Conservation (phyloP, 2,797 vertebrate species). For the Manis javanica region DNA sequence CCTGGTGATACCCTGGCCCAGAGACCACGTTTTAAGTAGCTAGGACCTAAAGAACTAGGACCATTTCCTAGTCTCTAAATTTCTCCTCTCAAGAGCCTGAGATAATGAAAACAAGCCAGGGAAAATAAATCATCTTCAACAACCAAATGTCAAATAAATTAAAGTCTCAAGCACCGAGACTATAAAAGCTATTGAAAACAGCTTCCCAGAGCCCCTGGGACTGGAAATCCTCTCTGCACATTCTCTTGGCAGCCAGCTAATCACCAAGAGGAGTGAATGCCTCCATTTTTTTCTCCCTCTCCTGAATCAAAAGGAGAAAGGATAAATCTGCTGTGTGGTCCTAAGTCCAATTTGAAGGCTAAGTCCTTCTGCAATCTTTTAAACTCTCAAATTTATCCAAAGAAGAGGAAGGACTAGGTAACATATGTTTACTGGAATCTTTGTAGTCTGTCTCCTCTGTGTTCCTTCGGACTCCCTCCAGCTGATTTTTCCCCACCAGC, state of each 20-base stretch:
- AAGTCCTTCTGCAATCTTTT: not conserved
- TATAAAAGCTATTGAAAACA: constrained; percentile 74
- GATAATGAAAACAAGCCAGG: constrained; percentile 65
- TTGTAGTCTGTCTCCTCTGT: not conserved
- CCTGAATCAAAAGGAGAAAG: constrained; percentile 46
- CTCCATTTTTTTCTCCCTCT: constrained; percentile 24
- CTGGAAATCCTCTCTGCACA: constrained; percentile 58
- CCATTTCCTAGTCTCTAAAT: constrained; percentile 57
- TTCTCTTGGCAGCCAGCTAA: constrained; percentile 71
- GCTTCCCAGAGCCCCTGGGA: constrained; percentile 59
- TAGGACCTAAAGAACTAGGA: constrained; percentile 4
- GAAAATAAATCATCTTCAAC: constrained; percentile 78
- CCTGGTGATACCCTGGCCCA: not conserved
- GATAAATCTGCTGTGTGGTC: constrained; percentile 27
- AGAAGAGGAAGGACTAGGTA: not conserved
- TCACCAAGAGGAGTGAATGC: constrained; percentile 38
- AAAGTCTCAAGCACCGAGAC: constrained; percentile 61
- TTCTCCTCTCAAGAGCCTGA: constrained; percentile 52
- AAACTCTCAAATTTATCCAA: not conserved
- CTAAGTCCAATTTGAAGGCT: not conserved
- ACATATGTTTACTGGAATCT: not conserved
- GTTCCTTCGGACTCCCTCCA: not conserved
- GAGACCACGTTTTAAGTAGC: not conserved
- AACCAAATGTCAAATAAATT: constrained; percentile 79
- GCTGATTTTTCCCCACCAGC: not conserved